A percentile compares a stretch with the other conserved stretches of the same genome.
Evolutionary conservation across 1,140 invertebrate genomes (phyloP).

Genomic region (Cyrtorhinus lividipennis): DNA sequence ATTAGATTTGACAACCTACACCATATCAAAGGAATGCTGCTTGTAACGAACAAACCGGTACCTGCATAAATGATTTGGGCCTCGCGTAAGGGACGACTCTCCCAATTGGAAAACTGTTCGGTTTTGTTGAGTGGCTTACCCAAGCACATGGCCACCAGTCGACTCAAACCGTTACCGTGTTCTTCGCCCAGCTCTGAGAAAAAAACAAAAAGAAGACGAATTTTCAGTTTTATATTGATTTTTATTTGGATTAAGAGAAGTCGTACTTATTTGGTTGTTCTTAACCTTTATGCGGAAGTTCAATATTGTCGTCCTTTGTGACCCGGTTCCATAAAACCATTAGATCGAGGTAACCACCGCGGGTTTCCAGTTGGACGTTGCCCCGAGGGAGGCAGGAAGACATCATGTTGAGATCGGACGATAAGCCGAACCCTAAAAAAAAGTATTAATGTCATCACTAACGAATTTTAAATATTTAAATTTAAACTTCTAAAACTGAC

Average conservation of each 20-base stretch:
- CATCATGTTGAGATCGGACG: conserved; percentile 38
- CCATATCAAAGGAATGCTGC: not conserved
- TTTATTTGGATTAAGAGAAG: too few species aligned
- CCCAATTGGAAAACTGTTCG: conserved; percentile 81
- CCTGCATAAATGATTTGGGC: conserved; percentile 66
- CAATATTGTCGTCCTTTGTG: conserved; percentile 33
- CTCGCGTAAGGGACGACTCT: conserved; percentile 54
- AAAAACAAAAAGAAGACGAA: not conserved
- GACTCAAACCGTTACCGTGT: conserved; percentile 8
- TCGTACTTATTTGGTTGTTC: not conserved
- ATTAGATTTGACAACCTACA: not conserved
- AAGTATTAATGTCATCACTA: not conserved
- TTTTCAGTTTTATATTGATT: conserved; percentile 22
- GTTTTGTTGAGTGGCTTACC: conserved; percentile 58
- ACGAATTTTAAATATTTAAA: not conserved
- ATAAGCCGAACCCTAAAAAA: conserved; percentile 30
- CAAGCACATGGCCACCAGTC: conserved; percentile 53
- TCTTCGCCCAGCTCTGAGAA: conserved; percentile 11
- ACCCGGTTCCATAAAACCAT: conserved; percentile 37
- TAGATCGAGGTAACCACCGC: conserved; percentile 37
- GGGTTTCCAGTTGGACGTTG: conserved; percentile 35
- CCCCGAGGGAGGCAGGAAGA: conserved; percentile 39
- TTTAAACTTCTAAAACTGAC: not conserved
- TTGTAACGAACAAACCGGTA: conserved; percentile 25
- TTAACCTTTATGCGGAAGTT: conserved; percentile 34